Base-by-base conservation (phyloP, 2,888 invertebrate genomes). In the Pinctada fucata region DNA sequence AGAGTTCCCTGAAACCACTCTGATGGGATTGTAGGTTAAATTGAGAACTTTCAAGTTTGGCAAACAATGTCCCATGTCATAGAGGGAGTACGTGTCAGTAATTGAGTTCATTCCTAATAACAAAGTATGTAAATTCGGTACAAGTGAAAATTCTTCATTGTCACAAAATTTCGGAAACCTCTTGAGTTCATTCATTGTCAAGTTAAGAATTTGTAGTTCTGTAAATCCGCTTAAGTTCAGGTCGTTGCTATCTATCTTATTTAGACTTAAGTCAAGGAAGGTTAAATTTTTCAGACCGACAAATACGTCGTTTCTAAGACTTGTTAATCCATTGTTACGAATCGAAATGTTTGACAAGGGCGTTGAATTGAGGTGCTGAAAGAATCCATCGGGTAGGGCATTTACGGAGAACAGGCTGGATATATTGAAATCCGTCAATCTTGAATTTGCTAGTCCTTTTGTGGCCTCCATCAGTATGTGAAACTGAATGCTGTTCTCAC, bases 1-100 rank as follows among this genome's bases (percentile, higher is more conserved):
- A 6, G 74, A 66, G 63, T 74, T 50, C 10, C 50, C 63, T 48
- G 13, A 50, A 1, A 74, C 45, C 16, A 74, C 66, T 16, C 67
- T 50, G 3, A 74, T 74, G 3, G 74, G 66, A 50, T 74, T 74
- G 31, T 48, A 74, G 0, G 74, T 66, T 50, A 74, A 74, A 66
- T 74, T 74, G 6, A 74, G 50, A 66, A 48, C 50, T 31, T 47
- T 6, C 50, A 74, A 50, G 10, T 74, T 10, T 10, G 74, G 49
- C 8, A 74, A 47, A 74, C 74, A 74, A 31, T 51, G 74, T 0
- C 74, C 74, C 5, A 66, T 31, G 10, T 16, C 4, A n/a, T 65
- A 31, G 31, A 66, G n/a, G 3, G 65, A 50, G 1, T 45, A 47
- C 45, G 66, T 66, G 51, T 74, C 65, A 31, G 50, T 50, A 10